These are phyloP conservation scores for Zootoca vivipara DNA, from an alignment of 2,113 vertebrate genomes.

Conservation along the genomic window DNA sequence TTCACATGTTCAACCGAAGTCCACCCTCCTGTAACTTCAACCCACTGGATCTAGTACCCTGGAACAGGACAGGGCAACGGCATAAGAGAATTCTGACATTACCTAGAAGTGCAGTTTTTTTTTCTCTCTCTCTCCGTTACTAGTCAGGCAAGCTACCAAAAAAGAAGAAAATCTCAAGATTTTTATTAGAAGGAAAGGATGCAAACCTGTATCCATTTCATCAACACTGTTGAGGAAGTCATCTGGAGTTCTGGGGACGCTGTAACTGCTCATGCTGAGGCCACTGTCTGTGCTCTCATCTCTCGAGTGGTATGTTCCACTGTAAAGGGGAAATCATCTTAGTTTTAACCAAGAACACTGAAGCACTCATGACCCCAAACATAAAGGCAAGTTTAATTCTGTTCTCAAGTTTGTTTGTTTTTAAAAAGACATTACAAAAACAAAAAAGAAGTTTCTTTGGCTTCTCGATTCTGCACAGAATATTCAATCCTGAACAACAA, in stretches of 20 bases:
- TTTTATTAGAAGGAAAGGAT: conserved; percentile 5
- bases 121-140: neutral
- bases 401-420: neutral
- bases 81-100: neutral
- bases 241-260: conserved; percentile 96
- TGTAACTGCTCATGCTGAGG: conserved; percentile 99
- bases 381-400: neutral
- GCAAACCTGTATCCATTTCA: conserved; percentile 97
- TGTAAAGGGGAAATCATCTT: conserved; percentile 56
- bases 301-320: conserved; percentile 97
- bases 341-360: neutral
- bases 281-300: conserved; percentile 98
- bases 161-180: neutral
- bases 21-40: neutral
- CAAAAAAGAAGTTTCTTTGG: neutral
- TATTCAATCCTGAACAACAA: neutral
- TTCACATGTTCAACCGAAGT: neutral
- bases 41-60: neutral
- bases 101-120: neutral
- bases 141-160: neutral
- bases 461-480: neutral
- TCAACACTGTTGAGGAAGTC: conserved; percentile 99
- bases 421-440: neutral
- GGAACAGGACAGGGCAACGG: neutral
- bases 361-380: neutral